Conservation (phyloP, 2,113 vertebrate species). For the Chionomys nivalis region DNA sequence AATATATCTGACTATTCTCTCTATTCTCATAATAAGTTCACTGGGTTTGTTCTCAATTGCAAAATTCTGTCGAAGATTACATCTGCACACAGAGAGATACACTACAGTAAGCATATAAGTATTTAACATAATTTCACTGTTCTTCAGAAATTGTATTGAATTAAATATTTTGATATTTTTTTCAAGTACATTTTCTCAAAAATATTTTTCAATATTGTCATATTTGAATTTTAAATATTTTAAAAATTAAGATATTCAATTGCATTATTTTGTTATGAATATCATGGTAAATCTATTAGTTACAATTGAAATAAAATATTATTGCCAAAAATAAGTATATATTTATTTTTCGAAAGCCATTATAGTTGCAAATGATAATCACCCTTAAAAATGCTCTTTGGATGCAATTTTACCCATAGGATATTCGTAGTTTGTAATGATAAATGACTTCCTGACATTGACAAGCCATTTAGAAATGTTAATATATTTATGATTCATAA, state of each 20-base stretch:
- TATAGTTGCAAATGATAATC: background rate
- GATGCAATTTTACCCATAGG: background rate
- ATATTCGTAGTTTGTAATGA: background rate
- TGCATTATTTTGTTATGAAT: background rate
- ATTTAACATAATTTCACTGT: background rate
- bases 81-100: background rate
- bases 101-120: background rate
- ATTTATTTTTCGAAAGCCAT: background rate
- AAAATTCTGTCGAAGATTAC: background rate
- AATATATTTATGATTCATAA: background rate
- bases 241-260: background rate
- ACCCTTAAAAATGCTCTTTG: background rate
- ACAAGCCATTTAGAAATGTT: background rate
- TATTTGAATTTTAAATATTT: background rate
- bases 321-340: background rate
- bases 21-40: background rate
- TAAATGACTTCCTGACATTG: background rate
- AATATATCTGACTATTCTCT: background rate
- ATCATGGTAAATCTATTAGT: background rate
- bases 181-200: background rate
- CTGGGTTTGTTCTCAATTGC: background rate
- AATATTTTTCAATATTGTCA: background rate
- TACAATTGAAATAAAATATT: constrained; percentile 38
- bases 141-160: background rate
- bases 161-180: background rate